Evolutionary conservation across 2,113 vertebrate genomes (phyloP).

Genomic region (Bubo blakistoni): DNA sequence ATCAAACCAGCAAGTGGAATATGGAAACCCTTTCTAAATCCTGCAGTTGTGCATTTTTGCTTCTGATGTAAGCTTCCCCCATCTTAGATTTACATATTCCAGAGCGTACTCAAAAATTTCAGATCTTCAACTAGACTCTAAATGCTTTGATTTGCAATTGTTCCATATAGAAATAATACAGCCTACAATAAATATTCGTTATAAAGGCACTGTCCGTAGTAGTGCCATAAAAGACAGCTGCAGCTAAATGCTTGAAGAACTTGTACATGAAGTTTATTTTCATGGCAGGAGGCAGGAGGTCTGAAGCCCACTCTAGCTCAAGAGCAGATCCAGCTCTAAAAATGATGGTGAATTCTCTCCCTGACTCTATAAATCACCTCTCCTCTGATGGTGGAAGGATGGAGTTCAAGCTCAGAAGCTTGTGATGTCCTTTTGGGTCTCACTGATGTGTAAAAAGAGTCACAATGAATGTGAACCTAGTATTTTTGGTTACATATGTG

Average conservation of each 20-base stretch:
- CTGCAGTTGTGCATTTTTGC: background rate
- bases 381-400: background rate
- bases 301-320: background rate
- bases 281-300: background rate
- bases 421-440: background rate
- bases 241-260: background rate
- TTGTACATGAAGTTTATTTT: background rate
- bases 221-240: background rate
- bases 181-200: background rate
- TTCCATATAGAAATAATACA: background rate
- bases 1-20: conserved; percentile 28
- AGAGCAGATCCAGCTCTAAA: background rate
- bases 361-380: background rate
- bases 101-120: background rate
- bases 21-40: background rate
- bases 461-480: background rate
- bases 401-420: background rate
- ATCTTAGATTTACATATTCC: background rate
- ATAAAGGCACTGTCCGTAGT: background rate
- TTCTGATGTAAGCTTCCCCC: background rate
- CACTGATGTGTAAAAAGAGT: background rate
- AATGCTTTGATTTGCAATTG: background rate
- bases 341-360: background rate
- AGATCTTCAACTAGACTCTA: background rate
- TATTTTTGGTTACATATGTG: background rate